Evolutionary conservation across 2,113 vertebrate species (phyloP).

Genomic region (Rhinoderma darwinii): DNA sequence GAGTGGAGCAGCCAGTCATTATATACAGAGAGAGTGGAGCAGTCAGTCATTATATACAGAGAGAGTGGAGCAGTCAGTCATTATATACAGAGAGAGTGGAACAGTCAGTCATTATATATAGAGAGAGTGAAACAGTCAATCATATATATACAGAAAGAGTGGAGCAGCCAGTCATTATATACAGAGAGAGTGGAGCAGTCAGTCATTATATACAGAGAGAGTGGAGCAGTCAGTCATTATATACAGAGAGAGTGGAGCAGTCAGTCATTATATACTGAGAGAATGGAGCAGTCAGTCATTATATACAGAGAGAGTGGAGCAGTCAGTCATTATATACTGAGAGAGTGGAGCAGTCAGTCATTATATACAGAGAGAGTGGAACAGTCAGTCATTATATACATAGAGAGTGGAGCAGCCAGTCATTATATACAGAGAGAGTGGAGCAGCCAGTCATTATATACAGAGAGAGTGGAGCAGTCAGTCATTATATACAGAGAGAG

Average conservation of each 20-base stretch:
- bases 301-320: neutral
- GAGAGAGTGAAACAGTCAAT: too few relatives aligned
- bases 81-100: too few relatives aligned
- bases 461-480: too few relatives aligned
- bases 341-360: neutral
- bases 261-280: neutral
- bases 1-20: neutral
- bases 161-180: neutral
- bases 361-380: neutral
- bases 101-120: too few relatives aligned
- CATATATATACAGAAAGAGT: neutral
- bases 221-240: neutral
- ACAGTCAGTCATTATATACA: neutral
- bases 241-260: neutral
- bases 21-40: neutral
- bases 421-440: too few relatives aligned
- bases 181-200: neutral
- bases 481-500: neutral
- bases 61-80: too few relatives aligned
- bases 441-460: too few relatives aligned
- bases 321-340: neutral
- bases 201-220: neutral
- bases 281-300: neutral
- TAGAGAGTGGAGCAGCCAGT: too few relatives aligned
- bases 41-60: neutral